These are phyloP conservation scores for Ursus arctos DNA, from an alignment of 2,113 vertebrate species.

Conservation along the genomic window DNA sequence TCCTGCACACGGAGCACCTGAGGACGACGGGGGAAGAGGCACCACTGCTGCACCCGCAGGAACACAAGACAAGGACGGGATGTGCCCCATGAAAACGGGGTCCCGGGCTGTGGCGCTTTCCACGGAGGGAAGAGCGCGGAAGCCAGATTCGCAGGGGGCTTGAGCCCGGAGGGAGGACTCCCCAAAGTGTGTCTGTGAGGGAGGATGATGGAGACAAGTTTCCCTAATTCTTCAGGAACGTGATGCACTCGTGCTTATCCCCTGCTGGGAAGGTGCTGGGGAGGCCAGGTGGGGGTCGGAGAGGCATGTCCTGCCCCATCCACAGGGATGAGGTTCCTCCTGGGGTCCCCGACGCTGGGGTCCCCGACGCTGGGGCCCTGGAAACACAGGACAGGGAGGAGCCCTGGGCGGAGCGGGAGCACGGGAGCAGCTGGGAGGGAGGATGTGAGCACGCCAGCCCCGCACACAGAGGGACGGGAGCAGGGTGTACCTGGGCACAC, in stretches of 20 bases:
- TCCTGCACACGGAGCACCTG: too few species aligned
- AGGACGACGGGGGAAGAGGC: too few species aligned
- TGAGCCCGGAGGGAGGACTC: neutral
- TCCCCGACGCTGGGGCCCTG: neutral
- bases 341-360: neutral
- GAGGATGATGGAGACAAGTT: neutral
- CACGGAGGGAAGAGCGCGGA: neutral
- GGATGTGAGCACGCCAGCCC: too few species aligned
- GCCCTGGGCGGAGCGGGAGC: neutral
- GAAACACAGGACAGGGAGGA: neutral
- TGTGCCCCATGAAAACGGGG: neutral
- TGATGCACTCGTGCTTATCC: too few species aligned
- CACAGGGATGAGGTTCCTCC: neutral
- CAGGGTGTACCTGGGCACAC: too few species aligned
- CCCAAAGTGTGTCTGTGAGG: neutral
- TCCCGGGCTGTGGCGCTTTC: neutral
- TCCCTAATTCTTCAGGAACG: too few species aligned
- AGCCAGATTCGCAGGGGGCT: neutral
- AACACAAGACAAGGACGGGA: neutral
- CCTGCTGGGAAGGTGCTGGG: neutral
- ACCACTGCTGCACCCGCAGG: too few species aligned
- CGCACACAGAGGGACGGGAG: too few species aligned
- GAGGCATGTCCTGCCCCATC: too few species aligned
- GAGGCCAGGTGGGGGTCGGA: neutral
- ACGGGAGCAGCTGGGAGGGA: too few species aligned